Evolutionary conservation across 2,797 vertebrate genomes (phyloP), one percentile per base, ranked within the genome.

Genomic region (Spinus pinus): DNA sequence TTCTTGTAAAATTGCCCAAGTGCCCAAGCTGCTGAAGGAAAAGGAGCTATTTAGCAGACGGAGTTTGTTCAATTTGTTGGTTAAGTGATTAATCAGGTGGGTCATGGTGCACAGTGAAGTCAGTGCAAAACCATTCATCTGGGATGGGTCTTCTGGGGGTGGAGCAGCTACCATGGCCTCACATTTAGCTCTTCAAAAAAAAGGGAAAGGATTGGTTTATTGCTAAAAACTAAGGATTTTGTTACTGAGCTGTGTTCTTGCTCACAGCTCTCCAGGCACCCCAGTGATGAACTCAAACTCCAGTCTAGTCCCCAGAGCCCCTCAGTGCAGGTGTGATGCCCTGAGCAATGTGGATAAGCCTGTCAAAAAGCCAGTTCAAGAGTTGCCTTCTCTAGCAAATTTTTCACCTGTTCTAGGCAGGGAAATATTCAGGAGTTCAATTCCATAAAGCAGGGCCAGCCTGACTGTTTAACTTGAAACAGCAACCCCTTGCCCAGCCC

Each of bases 51-150:
- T 86, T 41, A 67, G 49, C 23, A 51, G 70, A 51, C 33, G 4
- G 14, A 6, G 28, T 60, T 83, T 0, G 2, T 53, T 78, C 31
- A 27, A 0, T 84, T 78, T 60, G 31, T 64, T 67, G 33, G 25
- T 33, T 7, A 64, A 41, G 31, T 28, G 33, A 42, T 64, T 65
- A 28, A 42, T 64, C 1, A 0, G 49, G 74, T 44, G 69, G 41
- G 17, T 44, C 14, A 15, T 2, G 1, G 49, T 24, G 27, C 44
- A 14, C 2, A 3, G 39, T 10, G 57, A 62, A 60, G 44, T 13
- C 0, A 1, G 25, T 0, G 2, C 41, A 60, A 70, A 67, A 12
- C 9, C 7, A 44, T 75, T 56, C 3, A 7, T 42, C 56, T 54
- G 33, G 64, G 65, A 31, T 56, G 44, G 23, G 21, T 47, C n/a